phyloP scores from a whole-genome alignment of 1,140 invertebrate species.

The Drosophila saltans region DNA sequence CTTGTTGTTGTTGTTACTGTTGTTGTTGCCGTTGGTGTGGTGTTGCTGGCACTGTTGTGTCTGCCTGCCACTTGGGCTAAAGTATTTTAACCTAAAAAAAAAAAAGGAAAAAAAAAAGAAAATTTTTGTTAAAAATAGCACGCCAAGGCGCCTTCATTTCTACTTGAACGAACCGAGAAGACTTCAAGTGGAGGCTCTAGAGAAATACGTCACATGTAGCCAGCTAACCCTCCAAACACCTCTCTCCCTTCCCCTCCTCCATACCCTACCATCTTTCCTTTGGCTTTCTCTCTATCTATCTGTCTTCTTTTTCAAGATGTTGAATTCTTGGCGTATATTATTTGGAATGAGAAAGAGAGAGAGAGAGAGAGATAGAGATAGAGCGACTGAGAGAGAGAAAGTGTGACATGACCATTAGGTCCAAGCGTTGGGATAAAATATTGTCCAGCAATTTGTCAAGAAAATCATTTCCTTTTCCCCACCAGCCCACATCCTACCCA shows the following conservation, averaged over 20 bases:
- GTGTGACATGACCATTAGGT: slow-evolving; percentile 21
- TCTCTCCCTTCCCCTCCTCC: slow-evolving; percentile 6
- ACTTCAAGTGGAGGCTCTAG: slow-evolving; percentile 61
- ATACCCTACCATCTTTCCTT: slow-evolving; percentile 11
- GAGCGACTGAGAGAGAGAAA: not conserved
- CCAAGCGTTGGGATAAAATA: slow-evolving; percentile 53
- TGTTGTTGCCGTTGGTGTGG: slow-evolving; percentile 1
- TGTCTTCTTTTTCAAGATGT: slow-evolving; percentile 2
- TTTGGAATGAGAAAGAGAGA: not conserved
- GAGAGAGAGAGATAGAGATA: not conserved
- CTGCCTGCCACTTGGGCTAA: slow-evolving; percentile 67
- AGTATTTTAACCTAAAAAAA: slow-evolving; percentile 75
- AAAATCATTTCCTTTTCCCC: slow-evolving; percentile 11
- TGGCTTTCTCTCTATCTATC: not conserved
- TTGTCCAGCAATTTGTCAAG: slow-evolving; percentile 67
- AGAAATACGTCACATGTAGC: slow-evolving; percentile 57
- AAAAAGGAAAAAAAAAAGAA: not conserved
- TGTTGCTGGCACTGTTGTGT: slow-evolving; percentile 21
- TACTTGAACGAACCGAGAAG: slow-evolving; percentile 22
- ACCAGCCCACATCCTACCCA: slow-evolving; percentile 2
- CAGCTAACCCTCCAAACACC: not conserved
- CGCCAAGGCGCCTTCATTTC: slow-evolving; percentile 52
- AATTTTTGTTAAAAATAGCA: slow-evolving; percentile 66
- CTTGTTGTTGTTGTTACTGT: slow-evolving; percentile 2
- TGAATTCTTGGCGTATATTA: slow-evolving; percentile 26